Evolutionary conservation across 2,113 vertebrate species (phyloP), one percentile per base, ranked within the genome.

Genomic region (Nannobrachium achirus): DNA sequence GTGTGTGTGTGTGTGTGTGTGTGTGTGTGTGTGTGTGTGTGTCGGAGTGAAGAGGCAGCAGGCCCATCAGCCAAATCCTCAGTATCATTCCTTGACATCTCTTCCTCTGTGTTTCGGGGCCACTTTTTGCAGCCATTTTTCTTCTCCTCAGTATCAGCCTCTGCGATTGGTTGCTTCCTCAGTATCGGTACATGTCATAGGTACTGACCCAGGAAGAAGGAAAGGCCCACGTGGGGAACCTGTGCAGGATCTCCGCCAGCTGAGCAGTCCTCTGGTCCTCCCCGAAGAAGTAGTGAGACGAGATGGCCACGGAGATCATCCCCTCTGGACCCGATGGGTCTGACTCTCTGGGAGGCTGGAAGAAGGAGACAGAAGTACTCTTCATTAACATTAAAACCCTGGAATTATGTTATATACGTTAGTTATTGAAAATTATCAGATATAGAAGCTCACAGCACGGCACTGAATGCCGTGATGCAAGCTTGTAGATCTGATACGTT

Each of bases 171-270:
- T 7, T 19, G 38, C 1, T 13, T 25, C 68, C 64, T 93, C 86
- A 93, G 92, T 93, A 93, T 68, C 84, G 79, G 85, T 91, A 99
- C 84, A 97, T 93, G 78, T 94, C 89, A 0, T 99, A 99, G 25
- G 95, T 96, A 84, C 95, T 97, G 90, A 96, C 95, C 98, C 98
- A 99, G 19, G 92, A 93, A 1, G 96, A 97, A 18, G 94, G 92
- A 73, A 97, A 97, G 0, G 92, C 88, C 97, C 98, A 99, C 1
- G 87, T 75, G 50, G 98, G 97, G 68, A 99, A 93, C 72, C 84
- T 93, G 15, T 75, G 71, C 49, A 94, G 83, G 76, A 98, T 86
- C 59, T 86, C 81, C 46, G 79, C 71, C 44, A 99, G 90, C 70
- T 89, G 85, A 76, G 92, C 84, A 4, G 97, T 97, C 68, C 84